Conservation (phyloP, 2,888 invertebrate genomes). For the Seira musarum region DNA sequence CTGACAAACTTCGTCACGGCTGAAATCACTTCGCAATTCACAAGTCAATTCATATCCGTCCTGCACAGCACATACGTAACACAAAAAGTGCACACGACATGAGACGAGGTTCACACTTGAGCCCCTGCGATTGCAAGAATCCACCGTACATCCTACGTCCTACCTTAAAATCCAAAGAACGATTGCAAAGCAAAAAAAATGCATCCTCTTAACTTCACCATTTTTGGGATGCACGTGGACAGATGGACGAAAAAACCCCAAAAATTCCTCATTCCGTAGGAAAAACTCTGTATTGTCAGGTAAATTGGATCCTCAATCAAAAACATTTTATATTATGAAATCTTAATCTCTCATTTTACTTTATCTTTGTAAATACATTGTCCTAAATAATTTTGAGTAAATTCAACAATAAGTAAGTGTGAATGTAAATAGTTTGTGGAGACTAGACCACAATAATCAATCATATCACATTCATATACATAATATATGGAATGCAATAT, state of each 20-base stretch:
- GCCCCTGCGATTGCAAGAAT: background rate
- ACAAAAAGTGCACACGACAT: background rate
- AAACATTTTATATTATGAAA: background rate
- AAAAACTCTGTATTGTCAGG: background rate
- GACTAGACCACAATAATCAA: no score
- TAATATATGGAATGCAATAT: background rate
- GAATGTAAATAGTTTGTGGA: background rate
- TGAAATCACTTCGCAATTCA: constrained; percentile 36
- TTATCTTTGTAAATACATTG: background rate
- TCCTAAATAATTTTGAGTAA: background rate
- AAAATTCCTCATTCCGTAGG: no score
- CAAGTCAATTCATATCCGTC: background rate
- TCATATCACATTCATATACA: no score
- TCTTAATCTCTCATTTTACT: background rate
- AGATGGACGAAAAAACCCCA: background rate
- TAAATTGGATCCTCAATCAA: background rate
- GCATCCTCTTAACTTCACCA: background rate
- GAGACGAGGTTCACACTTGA: background rate
- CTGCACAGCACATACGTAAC: no score
- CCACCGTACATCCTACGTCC: background rate
- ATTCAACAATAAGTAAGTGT: background rate
- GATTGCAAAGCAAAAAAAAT: background rate
- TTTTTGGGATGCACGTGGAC: background rate
- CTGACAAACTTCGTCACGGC: constrained; percentile 56
- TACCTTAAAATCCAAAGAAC: background rate